A percentile compares a stretch with the other conserved stretches of the same genome.
Evolutionary conservation across 2,888 invertebrate species (phyloP).

Genomic region (Noctua comes): DNA sequence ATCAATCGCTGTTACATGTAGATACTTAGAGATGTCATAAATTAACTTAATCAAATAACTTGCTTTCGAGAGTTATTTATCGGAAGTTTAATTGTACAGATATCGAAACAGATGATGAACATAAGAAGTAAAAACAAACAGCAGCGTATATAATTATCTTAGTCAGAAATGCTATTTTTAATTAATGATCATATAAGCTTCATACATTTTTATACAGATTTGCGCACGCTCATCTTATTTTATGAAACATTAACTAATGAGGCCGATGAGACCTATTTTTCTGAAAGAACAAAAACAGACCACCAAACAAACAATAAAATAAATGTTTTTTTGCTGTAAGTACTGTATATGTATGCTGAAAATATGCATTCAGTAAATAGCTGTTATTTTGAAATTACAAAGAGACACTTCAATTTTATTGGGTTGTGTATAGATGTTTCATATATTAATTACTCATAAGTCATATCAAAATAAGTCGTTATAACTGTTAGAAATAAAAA

Average conservation of each 20-base stretch:
- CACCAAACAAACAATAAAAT: no score
- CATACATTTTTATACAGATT: not conserved
- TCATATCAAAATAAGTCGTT: not conserved
- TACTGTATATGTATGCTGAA: no score
- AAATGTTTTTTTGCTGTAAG: no score
- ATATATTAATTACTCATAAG: not conserved
- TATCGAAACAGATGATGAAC: not conserved
- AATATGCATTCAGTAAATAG: no score
- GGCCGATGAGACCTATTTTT: not conserved
- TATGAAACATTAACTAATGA: not conserved
- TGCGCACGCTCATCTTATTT: not conserved
- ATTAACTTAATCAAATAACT: conserved; percentile 1
- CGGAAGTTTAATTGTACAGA: not conserved
- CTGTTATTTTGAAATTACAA: not conserved
- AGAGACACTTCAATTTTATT: not conserved
- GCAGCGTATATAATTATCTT: conserved; percentile 14
- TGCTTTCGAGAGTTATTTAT: conserved; percentile 1
- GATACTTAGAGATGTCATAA: conserved; percentile 6
- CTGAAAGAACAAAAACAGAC: not conserved
- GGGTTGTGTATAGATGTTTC: no score
- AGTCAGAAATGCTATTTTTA: not conserved
- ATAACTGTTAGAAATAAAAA: not conserved
- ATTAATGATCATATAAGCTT: not conserved
- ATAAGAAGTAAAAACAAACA: conserved; percentile 10
- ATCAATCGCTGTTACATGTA: conserved; percentile 1